A percentile compares a stretch with the other conserved stretches of the same genome.
Conservation (phyloP, 2,797 vertebrate genomes). For the Pyrocephalus nanus region DNA sequence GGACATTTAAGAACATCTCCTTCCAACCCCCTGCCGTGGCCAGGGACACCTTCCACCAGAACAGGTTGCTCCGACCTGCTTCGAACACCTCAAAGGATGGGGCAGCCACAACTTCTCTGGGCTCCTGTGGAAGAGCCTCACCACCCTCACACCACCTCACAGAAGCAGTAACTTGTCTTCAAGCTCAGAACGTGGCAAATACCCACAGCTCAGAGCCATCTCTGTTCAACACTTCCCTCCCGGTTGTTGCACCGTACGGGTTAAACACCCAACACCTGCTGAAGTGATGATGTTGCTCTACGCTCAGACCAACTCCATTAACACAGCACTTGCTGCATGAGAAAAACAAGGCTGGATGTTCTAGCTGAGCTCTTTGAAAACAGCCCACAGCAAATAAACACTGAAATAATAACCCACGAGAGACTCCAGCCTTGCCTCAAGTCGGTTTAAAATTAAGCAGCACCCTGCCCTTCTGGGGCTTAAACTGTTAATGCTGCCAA, state of each 20-base stretch:
- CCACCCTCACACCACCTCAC: not conserved
- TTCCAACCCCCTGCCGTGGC: not conserved
- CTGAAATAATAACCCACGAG: constrained; percentile 43
- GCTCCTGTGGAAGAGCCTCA: not conserved
- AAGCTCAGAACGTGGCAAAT: not conserved
- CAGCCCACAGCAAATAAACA: constrained; percentile 45
- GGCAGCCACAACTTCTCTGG: not conserved
- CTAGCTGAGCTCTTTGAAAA: not conserved
- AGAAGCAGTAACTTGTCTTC: not conserved
- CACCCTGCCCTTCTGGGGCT: constrained; percentile 8
- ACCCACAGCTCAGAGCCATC: not conserved
- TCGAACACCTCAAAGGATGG: not conserved
- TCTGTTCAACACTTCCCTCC: not conserved
- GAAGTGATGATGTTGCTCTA: not conserved
- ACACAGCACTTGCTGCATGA: not conserved
- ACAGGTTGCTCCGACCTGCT: not conserved
- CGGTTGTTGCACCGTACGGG: accelerated
- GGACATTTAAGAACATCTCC: not conserved
- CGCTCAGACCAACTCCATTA: not conserved
- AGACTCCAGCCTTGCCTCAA: not conserved
- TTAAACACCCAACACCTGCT: not conserved
- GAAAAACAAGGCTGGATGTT: not conserved
- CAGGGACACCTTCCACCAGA: not conserved
- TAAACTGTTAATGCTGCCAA: not conserved
- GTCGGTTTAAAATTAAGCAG: constrained; percentile 20